phyloP scores from a whole-genome alignment of 2,888 invertebrate genomes.

The Capitulum mitella region DNA sequence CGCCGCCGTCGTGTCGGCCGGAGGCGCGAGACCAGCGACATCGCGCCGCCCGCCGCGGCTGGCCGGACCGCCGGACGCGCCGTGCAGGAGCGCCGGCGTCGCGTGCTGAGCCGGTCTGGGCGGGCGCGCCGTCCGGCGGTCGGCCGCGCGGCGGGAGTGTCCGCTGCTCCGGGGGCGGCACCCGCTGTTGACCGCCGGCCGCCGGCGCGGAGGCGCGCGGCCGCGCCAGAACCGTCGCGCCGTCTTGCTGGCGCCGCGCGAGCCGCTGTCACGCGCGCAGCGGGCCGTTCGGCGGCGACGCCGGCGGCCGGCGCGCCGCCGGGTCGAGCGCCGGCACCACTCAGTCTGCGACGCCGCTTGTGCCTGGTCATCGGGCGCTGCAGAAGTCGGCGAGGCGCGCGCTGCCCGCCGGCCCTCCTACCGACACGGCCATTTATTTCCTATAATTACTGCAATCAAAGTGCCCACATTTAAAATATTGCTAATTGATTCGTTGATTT shows the following conservation, averaged over 20 bases:
- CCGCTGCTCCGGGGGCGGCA: neutral
- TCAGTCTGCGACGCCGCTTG: neutral
- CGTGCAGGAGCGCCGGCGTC: neutral
- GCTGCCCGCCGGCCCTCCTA: neutral
- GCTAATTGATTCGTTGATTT: slow-evolving; percentile 24
- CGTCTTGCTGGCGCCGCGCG: neutral
- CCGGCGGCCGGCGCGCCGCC: neutral
- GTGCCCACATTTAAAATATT: slow-evolving; percentile 16
- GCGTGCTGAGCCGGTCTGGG: neutral
- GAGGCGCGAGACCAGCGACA: neutral
- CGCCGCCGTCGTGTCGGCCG: neutral
- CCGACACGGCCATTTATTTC: slow-evolving; percentile 16
- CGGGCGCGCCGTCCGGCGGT: neutral
- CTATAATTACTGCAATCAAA: slow-evolving; percentile 3
- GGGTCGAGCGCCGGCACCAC: neutral
- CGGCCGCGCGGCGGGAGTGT: neutral
- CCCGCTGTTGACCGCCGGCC: neutral
- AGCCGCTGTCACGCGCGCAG: neutral
- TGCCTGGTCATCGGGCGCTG: neutral
- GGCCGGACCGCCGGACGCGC: neutral
- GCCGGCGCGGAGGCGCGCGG: neutral
- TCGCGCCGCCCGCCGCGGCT: neutral
- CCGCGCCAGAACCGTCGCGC: neutral
- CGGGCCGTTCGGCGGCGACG: neutral
- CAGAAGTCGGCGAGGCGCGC: neutral